Percentiles rank a stretch among this genome's conserved stretches.
Evolutionary conservation across 2,888 invertebrate species (phyloP).

Genomic region (Hanleya hanleyi): DNA sequence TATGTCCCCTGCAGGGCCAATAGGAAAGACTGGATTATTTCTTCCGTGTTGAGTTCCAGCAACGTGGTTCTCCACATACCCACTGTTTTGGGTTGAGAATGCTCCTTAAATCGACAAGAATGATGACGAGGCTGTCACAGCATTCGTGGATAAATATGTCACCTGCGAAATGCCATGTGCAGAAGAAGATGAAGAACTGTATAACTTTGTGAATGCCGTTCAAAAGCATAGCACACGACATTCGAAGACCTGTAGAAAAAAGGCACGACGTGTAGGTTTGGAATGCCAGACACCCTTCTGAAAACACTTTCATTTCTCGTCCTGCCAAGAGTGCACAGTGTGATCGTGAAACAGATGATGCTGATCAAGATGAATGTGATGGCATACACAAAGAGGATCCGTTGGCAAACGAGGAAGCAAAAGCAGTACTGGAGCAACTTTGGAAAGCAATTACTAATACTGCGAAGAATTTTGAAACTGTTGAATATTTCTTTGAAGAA

Average conservation of each 20-base stretch:
- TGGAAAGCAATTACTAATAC: conserved; percentile 15
- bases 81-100: too few relatives aligned
- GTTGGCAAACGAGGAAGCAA: conserved; percentile 15
- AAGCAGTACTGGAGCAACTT: conserved; percentile 13
- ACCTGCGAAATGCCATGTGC: background rate
- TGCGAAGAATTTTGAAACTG: background rate
- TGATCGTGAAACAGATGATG: background rate
- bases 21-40: too few relatives aligned
- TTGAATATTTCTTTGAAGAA: conserved; percentile 13
- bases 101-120: conserved; percentile 13
- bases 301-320: conserved; percentile 10
- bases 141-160: conserved; percentile 12
- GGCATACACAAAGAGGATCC: background rate
- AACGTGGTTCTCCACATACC: too few relatives aligned
- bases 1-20: too few relatives aligned
- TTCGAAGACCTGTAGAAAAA: conserved; percentile 2
- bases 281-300: conserved; percentile 8
- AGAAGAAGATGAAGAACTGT: conserved; percentile 3
- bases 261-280: conserved; percentile 8
- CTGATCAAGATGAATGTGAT: too few relatives aligned
- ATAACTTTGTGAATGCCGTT: background rate
- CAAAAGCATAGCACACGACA: conserved; percentile 7
- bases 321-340: background rate
- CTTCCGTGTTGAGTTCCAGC: too few relatives aligned
- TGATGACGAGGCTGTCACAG: background rate